These are phyloP conservation scores for Machimus rusticus DNA, from an alignment of 2,888 invertebrate species.

Conservation along the genomic window DNA sequence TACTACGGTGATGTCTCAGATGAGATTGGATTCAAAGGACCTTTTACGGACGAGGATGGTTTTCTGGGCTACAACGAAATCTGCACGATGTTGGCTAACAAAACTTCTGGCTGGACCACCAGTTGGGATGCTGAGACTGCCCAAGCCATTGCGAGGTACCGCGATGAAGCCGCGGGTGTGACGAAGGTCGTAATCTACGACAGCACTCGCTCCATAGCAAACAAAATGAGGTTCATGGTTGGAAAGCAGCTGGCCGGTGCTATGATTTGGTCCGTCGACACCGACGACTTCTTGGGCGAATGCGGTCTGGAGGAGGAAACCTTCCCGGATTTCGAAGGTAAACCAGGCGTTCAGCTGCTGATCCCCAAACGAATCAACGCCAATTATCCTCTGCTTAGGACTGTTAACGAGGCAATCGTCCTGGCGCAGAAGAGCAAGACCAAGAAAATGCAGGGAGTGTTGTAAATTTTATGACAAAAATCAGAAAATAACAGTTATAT, in stretches of 20 bases:
- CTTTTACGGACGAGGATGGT: slow-evolving; percentile 79
- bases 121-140: slow-evolving; percentile 73
- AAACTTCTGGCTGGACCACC: slow-evolving; percentile 70
- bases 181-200: slow-evolving; percentile 78
- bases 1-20: slow-evolving; percentile 63
- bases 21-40: slow-evolving; percentile 76
- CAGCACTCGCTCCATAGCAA: slow-evolving; percentile 74
- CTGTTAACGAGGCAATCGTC: slow-evolving; percentile 73
- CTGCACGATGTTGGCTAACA: slow-evolving; percentile 69
- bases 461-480: too few relatives aligned
- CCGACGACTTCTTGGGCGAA: slow-evolving; percentile 81
- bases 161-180: slow-evolving; percentile 70
- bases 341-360: slow-evolving; percentile 50
- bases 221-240: slow-evolving; percentile 76
- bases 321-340: slow-evolving; percentile 63
- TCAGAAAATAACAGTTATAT: too few relatives aligned
- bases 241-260: slow-evolving; percentile 74
- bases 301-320: slow-evolving; percentile 67
- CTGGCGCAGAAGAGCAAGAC: slow-evolving; percentile 65
- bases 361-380: slow-evolving; percentile 56
- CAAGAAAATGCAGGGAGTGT: too few relatives aligned
- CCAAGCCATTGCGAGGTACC: slow-evolving; percentile 63
- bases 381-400: slow-evolving; percentile 76
- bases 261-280: slow-evolving; percentile 91
- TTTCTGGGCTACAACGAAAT: slow-evolving; percentile 91